Evolutionary conservation across 2,888 invertebrate species (phyloP).

Genomic region (Calameuta idolon): DNA sequence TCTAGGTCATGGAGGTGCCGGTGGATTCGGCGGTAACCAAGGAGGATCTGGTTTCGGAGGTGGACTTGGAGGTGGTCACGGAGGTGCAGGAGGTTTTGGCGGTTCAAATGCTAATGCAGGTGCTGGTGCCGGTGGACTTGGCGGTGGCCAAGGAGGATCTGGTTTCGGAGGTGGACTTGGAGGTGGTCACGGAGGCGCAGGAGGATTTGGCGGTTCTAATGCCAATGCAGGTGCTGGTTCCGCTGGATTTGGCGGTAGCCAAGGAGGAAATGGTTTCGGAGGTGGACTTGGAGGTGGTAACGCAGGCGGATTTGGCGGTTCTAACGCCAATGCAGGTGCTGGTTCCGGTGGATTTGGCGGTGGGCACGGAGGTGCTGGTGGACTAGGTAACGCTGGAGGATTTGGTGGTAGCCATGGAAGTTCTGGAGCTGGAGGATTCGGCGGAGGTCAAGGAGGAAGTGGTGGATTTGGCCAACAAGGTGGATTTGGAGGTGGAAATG

Average conservation of each 20-base stretch:
- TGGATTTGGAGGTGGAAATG: constrained; percentile 10
- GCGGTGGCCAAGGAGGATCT: constrained; percentile 7
- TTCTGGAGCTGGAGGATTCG: constrained; percentile 12
- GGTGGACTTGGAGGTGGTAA: constrained; percentile 18
- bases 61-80: constrained; percentile 16
- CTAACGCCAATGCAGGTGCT: neutral
- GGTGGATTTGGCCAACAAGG: constrained; percentile 16
- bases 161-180: constrained; percentile 16
- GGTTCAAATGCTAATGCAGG: constrained; percentile 21
- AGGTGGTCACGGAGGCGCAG: constrained; percentile 12
- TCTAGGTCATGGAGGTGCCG: constrained; percentile 26
- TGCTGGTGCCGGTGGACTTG: constrained; percentile 9
- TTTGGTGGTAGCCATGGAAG: constrained; percentile 12
- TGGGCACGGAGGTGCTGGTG: constrained; percentile 13
- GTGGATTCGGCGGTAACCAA: constrained; percentile 16
- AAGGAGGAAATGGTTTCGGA: constrained; percentile 5
- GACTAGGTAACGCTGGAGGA: constrained; percentile 8
- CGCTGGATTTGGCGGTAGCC: constrained; percentile 11
- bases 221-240: constrained; percentile 13
- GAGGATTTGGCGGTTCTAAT: constrained; percentile 23
- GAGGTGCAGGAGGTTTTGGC: constrained; percentile 19
- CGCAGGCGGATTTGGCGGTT: constrained; percentile 15
- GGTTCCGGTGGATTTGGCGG: constrained; percentile 17
- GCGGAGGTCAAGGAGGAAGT: constrained; percentile 1
- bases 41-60: constrained; percentile 15